A percentile compares a stretch with the other conserved stretches of the same genome.
These are phyloP conservation scores for Psammodynastes pulverulentus DNA, from an alignment of 2,113 vertebrate species.

Conservation along the genomic window DNA sequence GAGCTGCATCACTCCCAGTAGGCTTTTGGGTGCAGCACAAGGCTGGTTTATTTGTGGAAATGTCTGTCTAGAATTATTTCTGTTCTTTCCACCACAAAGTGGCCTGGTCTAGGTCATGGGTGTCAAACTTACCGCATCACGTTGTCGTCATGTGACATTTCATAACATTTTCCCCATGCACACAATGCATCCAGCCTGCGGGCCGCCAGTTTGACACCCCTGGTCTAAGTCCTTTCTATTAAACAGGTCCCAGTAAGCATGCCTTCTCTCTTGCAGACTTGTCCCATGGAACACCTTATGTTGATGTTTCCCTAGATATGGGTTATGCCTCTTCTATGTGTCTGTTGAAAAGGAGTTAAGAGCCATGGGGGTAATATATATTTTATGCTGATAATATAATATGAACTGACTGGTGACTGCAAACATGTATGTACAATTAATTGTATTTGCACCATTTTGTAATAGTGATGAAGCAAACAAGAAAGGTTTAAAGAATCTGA, in stretches of 20 bases:
- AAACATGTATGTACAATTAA: conserved; percentile 7
- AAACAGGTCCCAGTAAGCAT: neutral
- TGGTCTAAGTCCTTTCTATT: neutral
- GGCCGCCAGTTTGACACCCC: too few relatives aligned
- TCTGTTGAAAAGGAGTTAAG: neutral
- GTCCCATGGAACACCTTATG: neutral
- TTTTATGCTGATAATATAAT: conserved; percentile 46
- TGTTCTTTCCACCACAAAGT: neutral
- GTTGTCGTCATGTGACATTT: too few relatives aligned
- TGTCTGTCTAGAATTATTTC: neutral
- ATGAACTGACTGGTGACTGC: conserved; percentile 28
- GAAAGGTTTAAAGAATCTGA: neutral
- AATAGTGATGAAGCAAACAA: neutral
- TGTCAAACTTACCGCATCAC: too few relatives aligned
- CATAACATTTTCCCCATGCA: too few relatives aligned
- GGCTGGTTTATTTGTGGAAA: neutral
- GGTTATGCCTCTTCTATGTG: neutral
- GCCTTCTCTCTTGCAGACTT: neutral
- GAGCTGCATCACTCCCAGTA: neutral
- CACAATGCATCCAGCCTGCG: too few relatives aligned
- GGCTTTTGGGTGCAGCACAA: neutral
- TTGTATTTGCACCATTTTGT: neutral
- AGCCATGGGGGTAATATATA: neutral
- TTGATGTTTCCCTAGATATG: neutral
- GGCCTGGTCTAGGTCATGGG: neutral